These are phyloP conservation scores for Siniperca scherzeri DNA, from an alignment of 2,797 vertebrate species.

Conservation along the genomic window DNA sequence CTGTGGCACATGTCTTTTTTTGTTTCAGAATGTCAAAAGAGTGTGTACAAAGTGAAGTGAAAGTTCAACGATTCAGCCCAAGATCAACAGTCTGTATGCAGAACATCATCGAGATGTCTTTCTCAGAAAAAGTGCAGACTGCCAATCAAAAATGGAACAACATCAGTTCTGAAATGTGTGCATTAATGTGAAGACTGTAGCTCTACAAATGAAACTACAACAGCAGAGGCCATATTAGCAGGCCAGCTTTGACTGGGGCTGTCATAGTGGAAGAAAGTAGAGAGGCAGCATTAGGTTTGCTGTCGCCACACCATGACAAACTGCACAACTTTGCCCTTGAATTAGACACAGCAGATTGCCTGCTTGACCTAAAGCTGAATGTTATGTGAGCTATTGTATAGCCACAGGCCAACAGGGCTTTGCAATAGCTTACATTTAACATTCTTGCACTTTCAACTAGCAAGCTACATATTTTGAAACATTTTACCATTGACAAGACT, in stretches of 20 bases:
- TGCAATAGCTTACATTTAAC: background rate
- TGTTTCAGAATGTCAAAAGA: constrained; percentile 9
- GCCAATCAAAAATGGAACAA: constrained; percentile 13
- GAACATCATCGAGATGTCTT: background rate
- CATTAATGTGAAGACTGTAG: background rate
- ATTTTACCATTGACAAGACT: background rate
- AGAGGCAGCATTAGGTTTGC: constrained; percentile 6
- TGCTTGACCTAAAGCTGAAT: background rate
- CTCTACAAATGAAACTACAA: background rate
- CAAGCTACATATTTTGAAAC: too few relatives aligned
- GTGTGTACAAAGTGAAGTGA: constrained; percentile 11
- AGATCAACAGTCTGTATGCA: background rate
- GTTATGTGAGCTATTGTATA: too few relatives aligned
- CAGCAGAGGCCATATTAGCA: background rate
- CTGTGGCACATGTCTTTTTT: background rate
- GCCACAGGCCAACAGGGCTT: too few relatives aligned
- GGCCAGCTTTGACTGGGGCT: background rate
- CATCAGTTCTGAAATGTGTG: background rate
- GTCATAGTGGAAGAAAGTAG: background rate
- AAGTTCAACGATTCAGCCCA: background rate
- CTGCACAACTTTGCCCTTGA: constrained; percentile 8
- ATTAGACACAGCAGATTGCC: constrained; percentile 4
- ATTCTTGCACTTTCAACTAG: background rate
- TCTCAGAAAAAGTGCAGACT: background rate
- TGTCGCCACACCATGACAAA: background rate